Percentiles rank a stretch among this genome's conserved stretches.
phyloP scores from a whole-genome alignment of 1,140 invertebrate species.

The Scaptomyza hsui region DNA sequence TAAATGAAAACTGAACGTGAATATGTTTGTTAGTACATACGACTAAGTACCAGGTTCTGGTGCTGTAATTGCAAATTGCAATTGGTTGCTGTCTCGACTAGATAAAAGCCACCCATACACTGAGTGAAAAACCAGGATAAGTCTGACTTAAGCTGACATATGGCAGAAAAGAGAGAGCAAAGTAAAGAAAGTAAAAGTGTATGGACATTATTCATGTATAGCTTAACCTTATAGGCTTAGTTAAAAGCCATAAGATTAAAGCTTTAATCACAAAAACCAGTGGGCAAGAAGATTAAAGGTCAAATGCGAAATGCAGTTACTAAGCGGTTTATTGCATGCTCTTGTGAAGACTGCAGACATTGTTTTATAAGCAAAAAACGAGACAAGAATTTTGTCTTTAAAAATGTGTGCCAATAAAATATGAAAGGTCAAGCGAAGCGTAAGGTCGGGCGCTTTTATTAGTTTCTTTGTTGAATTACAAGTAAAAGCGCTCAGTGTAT shows the following conservation, averaged over 20 bases:
- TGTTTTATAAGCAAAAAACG: too few relatives aligned
- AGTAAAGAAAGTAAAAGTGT: neutral
- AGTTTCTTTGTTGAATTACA: neutral
- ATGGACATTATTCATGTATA: too few relatives aligned
- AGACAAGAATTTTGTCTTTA: too few relatives aligned
- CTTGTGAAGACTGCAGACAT: too few relatives aligned
- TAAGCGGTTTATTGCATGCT: too few relatives aligned
- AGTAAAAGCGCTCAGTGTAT: slow-evolving; percentile 16
- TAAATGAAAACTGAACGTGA: slow-evolving; percentile 42
- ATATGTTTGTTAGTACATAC: slow-evolving; percentile 1
- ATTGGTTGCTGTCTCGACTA: slow-evolving; percentile 8
- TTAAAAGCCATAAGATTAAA: too few relatives aligned
- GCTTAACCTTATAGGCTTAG: too few relatives aligned
- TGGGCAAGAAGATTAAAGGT: too few relatives aligned
- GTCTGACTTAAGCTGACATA: neutral
- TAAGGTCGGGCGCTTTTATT: neutral
- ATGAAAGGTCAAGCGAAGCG: too few relatives aligned
- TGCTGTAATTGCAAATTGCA: slow-evolving; percentile 34
- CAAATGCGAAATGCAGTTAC: too few relatives aligned
- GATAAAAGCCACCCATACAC: slow-evolving; percentile 13
- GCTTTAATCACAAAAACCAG: too few relatives aligned
- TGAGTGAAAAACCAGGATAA: slow-evolving; percentile 2
- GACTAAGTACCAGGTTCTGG: slow-evolving; percentile 1
- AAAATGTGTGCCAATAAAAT: too few relatives aligned
- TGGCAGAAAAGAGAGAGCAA: neutral